phyloP scores from a whole-genome alignment of 1,140 invertebrate genomes.

The Lamellibrachia luymesi region DNA sequence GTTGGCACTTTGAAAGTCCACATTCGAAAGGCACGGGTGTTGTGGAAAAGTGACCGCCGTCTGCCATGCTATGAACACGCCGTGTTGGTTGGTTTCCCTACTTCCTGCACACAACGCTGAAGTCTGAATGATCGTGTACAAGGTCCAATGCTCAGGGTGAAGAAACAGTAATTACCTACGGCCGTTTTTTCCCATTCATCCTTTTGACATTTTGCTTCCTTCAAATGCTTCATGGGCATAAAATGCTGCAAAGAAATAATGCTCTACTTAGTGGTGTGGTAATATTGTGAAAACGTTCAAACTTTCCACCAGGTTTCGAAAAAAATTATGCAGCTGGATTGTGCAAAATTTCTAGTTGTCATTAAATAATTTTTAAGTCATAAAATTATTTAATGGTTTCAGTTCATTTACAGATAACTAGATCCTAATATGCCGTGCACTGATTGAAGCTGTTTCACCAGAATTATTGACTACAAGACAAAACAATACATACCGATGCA shows the following conservation, averaged over 20 bases:
- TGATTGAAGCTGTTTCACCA: no score
- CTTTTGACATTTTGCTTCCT: conserved; percentile 21
- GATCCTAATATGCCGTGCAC: no score
- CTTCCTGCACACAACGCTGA: background rate
- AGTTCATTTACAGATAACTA: no score
- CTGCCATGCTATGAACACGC: no score
- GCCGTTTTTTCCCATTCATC: background rate
- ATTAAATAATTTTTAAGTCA: background rate
- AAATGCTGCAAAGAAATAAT: conserved; percentile 54
- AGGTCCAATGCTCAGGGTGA: background rate
- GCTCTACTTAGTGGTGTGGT: background rate
- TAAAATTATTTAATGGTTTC: background rate
- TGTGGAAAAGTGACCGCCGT: no score
- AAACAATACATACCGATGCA: no score
- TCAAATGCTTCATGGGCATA: conserved; percentile 59
- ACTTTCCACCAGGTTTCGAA: conserved; percentile 13
- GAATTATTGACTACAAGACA: no score
- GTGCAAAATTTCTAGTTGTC: background rate
- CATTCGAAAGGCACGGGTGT: no score
- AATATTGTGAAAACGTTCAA: background rate
- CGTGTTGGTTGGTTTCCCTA: background rate
- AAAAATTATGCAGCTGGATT: background rate
- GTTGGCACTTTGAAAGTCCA: no score
- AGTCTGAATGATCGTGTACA: background rate
- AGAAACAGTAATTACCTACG: conserved; percentile 1